These are phyloP conservation scores for Centruroides sculpturatus DNA, from an alignment of 1,140 invertebrate species.

Conservation along the genomic window DNA sequence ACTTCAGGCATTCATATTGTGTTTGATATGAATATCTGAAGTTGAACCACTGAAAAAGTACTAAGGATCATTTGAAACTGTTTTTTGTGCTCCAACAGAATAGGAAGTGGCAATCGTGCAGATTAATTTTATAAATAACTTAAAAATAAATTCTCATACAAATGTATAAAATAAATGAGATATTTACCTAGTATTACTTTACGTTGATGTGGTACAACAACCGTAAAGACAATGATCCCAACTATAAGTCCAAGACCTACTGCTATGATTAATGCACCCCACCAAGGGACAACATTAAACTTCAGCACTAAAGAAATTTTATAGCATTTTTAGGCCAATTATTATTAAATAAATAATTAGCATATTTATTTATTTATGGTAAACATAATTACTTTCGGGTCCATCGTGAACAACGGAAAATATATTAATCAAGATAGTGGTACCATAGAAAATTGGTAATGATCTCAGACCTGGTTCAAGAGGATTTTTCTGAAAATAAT, in stretches of 20 bases:
- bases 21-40: no score
- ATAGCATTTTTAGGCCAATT: no score
- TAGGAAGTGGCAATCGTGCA: no score
- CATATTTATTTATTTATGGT: no score
- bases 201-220: conserved; percentile 53
- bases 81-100: no score
- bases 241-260: conserved; percentile 49
- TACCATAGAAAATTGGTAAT: conserved; percentile 83
- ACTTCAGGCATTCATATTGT: no score
- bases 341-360: no score
- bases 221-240: conserved; percentile 53
- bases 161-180: no score
- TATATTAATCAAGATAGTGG: conserved; percentile 81
- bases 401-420: conserved; percentile 87
- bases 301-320: conserved; percentile 43
- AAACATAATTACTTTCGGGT: conserved; percentile 57
- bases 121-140: no score
- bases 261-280: conserved; percentile 58
- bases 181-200: neutral
- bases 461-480: conserved; percentile 66
- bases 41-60: no score
- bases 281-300: conserved; percentile 74
- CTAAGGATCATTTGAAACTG: no score
- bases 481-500: conserved; percentile 43
- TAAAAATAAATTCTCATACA: no score